Percentiles rank a stretch among this genome's conserved stretches.
Conservation (phyloP, 2,113 vertebrate species). For the Corythoichthys intestinalis region DNA sequence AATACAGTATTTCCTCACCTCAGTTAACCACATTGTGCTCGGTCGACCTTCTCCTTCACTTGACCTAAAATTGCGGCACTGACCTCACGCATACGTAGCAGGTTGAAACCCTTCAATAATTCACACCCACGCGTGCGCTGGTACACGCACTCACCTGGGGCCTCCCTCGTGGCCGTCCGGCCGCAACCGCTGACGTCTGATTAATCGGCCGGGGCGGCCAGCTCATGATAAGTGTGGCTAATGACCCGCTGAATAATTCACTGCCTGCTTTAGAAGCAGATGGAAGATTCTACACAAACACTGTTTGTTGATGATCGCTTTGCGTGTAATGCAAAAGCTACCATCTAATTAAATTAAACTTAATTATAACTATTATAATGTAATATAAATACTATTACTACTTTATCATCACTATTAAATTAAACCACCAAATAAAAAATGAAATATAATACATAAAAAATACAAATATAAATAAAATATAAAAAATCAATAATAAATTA, state of each 20-base stretch:
- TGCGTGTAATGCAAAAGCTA: too few species aligned
- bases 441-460: too few species aligned
- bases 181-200: conserved; percentile 55
- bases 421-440: too few species aligned
- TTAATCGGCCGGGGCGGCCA: conserved; percentile 66
- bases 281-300: conserved; percentile 51
- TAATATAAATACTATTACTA: too few species aligned
- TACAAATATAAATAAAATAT: too few species aligned
- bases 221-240: conserved; percentile 72
- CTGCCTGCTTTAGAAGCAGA: conserved; percentile 53
- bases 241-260: conserved; percentile 75
- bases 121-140: conserved; percentile 31
- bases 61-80: conserved; percentile 57
- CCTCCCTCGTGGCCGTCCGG: conserved; percentile 45
- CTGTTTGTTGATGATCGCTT: neutral
- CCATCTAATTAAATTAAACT: too few species aligned
- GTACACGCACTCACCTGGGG: conserved; percentile 26
- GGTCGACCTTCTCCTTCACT: conserved; percentile 15
- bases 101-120: conserved; percentile 72
- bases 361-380: too few species aligned
- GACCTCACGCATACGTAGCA: conserved; percentile 43
- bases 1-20: too few species aligned
- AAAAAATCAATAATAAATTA: too few species aligned
- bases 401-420: too few species aligned
- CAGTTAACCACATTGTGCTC: too few species aligned